phyloP scores from a whole-genome alignment of 2,113 vertebrate species.

The Oncorhynchus kisutch region DNA sequence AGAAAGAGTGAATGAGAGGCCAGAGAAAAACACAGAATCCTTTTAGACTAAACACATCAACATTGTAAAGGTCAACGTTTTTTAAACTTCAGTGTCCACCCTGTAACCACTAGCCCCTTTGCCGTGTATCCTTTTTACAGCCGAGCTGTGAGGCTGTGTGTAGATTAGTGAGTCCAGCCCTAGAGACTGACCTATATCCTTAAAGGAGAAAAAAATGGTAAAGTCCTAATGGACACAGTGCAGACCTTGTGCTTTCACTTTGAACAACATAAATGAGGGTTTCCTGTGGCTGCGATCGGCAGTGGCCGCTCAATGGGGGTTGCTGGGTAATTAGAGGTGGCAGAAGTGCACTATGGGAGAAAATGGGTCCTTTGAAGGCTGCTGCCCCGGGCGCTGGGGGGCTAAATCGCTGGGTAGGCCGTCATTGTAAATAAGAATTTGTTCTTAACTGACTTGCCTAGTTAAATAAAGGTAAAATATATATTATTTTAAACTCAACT shows the following conservation, averaged over 20 bases:
- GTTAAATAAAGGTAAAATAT: too few species aligned
- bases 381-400: constrained; percentile 30
- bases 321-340: constrained; percentile 44
- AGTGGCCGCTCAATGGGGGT: constrained; percentile 33
- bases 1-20: not conserved
- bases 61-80: too few species aligned
- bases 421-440: too few species aligned
- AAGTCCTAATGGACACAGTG: constrained; percentile 18
- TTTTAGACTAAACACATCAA: too few species aligned
- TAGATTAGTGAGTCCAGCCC: not conserved
- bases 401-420: not conserved
- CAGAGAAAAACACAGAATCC: too few species aligned
- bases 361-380: constrained; percentile 49
- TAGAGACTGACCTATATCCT: constrained; percentile 8
- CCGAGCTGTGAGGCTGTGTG: not conserved
- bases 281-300: constrained; percentile 36
- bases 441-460: too few species aligned
- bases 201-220: constrained; percentile 12
- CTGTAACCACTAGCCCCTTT: not conserved
- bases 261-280: constrained; percentile 31
- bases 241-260: constrained; percentile 46
- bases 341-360: constrained; percentile 26
- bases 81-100: too few species aligned
- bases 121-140: not conserved
- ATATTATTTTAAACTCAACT: not conserved